A percentile compares a stretch with the other conserved stretches of the same genome.
Evolutionary conservation across 2,113 vertebrate genomes (phyloP).

Genomic region (Propithecus coquereli): DNA sequence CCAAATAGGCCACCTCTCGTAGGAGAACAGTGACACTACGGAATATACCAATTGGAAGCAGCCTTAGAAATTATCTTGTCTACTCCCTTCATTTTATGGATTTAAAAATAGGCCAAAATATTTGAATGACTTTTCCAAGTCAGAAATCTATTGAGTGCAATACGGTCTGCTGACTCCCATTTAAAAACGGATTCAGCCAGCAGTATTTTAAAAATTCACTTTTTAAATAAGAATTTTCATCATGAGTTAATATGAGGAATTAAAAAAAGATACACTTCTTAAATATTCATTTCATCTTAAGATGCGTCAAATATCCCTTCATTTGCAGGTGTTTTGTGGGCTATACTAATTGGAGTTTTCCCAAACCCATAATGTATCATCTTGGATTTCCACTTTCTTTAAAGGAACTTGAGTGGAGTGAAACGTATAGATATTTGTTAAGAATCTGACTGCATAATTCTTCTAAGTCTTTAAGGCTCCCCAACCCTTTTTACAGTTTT

Average conservation of each 20-base stretch:
- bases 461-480: not conserved
- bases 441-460: not conserved
- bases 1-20: not conserved
- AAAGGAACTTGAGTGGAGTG: not conserved
- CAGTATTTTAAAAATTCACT: constrained; percentile 19
- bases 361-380: not conserved
- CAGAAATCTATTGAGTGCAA: not conserved
- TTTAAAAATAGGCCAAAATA: constrained; percentile 27
- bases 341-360: not conserved
- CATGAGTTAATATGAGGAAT: not conserved
- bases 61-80: not conserved
- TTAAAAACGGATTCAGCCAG: not conserved
- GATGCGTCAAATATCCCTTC: not conserved
- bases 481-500: not conserved
- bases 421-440: constrained; percentile 36
- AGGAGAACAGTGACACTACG: not conserved
- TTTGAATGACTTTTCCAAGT: not conserved
- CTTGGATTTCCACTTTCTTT: constrained; percentile 25
- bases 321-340: not conserved
- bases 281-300: constrained; percentile 22
- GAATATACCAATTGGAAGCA: not conserved
- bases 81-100: not conserved
- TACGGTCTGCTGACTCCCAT: not conserved
- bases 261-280: not conserved
- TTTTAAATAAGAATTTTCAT: constrained; percentile 1